Evolutionary conservation across 2,888 invertebrate species (phyloP), one percentile per base, ranked within the genome.

Genomic region (Hemithea aestivaria): DNA sequence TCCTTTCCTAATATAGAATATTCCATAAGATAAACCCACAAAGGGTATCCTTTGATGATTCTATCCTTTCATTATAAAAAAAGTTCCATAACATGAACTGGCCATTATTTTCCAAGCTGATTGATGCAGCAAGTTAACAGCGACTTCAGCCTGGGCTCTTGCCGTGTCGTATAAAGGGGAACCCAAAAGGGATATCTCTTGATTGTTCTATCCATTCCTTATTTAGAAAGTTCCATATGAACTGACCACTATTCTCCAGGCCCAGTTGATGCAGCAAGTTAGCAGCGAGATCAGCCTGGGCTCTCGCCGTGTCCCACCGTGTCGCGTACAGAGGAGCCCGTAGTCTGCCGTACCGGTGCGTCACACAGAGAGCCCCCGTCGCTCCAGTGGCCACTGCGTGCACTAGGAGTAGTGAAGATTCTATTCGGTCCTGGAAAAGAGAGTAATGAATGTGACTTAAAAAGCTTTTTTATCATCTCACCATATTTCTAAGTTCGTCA

Each of bases 251-350:
- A 36, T 57, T 75, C 43, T 78, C 91, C 68, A 93, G 90, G 31
- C 93, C 94, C 20, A 94, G 88, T 66, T 94, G 93, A 59, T 92
- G 91, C 2, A 95, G 80, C 45, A 95, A 87, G 48, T 91, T 90
- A 27, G 94, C 94, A 2, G 94, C 92, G 55, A 95, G 89, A 67
- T 95, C 95, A 25, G 93, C 92, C 62, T 94, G 92, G 64, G 95
- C 93, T 47, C 93, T 88, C 9, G 93, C 91, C 7, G 91, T 89
- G 66, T 94, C 93, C 88, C 92, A 95, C 27, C 93, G 88, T 27
- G 89, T 81, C 1, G 94, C 90, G 68, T 92, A 90, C 51, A 94
- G 76, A 20, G 92, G 91, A 21, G 93, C 91, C 43, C 90, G 89
- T 45, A 94, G 87, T 9, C 92, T 88, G 34, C 91, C 90, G 79